These are phyloP conservation scores for Crax fasciolata DNA, from an alignment of 2,797 vertebrate genomes.

Conservation along the genomic window DNA sequence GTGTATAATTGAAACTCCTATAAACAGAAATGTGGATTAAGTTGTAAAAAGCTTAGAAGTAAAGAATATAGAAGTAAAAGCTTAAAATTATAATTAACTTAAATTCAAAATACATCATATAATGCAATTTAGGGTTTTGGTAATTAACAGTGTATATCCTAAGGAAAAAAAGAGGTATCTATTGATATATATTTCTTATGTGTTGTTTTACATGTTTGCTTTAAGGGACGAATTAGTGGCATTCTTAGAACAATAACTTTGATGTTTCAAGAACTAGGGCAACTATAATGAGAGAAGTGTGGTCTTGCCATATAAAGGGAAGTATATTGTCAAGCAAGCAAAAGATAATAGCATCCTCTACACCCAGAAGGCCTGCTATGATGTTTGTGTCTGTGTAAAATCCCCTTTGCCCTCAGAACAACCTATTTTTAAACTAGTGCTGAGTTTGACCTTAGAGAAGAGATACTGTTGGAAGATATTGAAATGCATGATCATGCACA, in stretches of 20 bases:
- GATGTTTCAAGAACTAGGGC: slow-evolving; percentile 62
- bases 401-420: slow-evolving; percentile 18
- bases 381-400: slow-evolving; percentile 29
- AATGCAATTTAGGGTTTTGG: background rate
- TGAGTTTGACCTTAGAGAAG: slow-evolving; percentile 38
- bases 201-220: slow-evolving; percentile 67
- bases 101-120: background rate
- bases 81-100: slow-evolving; percentile 11
- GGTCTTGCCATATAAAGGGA: slow-evolving; percentile 27
- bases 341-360: slow-evolving; percentile 44
- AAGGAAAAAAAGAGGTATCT: slow-evolving; percentile 28
- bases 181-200: slow-evolving; percentile 34
- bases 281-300: slow-evolving; percentile 60
- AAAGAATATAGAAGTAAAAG: background rate
- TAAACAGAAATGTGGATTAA: background rate
- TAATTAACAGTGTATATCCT: slow-evolving; percentile 44
- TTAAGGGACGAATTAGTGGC: slow-evolving; percentile 68
- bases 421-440: slow-evolving; percentile 48
- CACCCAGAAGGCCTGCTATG: slow-evolving; percentile 51
- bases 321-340: slow-evolving; percentile 53
- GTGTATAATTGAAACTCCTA: background rate
- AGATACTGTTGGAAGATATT: background rate
- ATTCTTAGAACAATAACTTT: slow-evolving; percentile 65
- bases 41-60: background rate
- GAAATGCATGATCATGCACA: background rate